Evolutionary conservation across 2,888 invertebrate genomes (phyloP).

Genomic region (Aphidius colemani): DNA sequence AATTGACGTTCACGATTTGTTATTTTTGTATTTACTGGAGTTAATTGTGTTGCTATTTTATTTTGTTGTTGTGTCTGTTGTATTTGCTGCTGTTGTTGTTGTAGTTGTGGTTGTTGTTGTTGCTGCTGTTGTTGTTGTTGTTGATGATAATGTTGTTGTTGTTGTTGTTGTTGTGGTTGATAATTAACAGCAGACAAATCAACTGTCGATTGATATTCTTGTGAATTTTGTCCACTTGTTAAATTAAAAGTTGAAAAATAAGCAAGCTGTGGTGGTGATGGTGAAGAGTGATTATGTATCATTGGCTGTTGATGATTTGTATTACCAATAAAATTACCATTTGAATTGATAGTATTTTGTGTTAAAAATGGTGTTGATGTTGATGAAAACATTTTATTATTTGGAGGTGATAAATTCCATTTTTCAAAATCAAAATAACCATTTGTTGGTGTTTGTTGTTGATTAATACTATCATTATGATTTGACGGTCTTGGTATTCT

Average conservation of each 20-base stretch:
- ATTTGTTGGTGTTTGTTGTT: conserved; percentile 63
- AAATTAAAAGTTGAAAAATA: conserved; percentile 80
- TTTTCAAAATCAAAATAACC: conserved; percentile 81
- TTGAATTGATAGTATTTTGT: conserved; percentile 65
- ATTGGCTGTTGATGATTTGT: conserved; percentile 65
- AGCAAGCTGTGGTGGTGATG: conserved; percentile 68
- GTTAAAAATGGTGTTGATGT: conserved; percentile 64
- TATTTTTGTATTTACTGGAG: too few relatives aligned
- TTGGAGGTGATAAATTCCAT: conserved; percentile 76
- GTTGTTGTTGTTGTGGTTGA: conserved; percentile 61
- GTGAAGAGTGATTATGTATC: too few relatives aligned
- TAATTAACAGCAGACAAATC: conserved; percentile 68
- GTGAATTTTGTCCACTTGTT: conserved; percentile 64
- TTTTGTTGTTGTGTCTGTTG: too few relatives aligned
- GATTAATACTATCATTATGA: conserved; percentile 62
- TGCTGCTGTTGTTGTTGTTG: conserved; percentile 61
- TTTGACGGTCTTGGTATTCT: conserved; percentile 77
- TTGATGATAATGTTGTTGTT: too few relatives aligned
- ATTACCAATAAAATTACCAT: conserved; percentile 50
- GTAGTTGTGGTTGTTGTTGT: too few relatives aligned
- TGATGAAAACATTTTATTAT: conserved; percentile 72
- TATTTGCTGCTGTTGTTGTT: conserved; percentile 63
- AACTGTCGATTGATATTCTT: conserved; percentile 69
- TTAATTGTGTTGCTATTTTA: too few relatives aligned
- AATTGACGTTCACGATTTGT: too few relatives aligned